Evolutionary conservation across 1,140 invertebrate genomes (phyloP), one percentile per base, ranked within the genome.

Genomic region (Aculops lycopersici): DNA sequence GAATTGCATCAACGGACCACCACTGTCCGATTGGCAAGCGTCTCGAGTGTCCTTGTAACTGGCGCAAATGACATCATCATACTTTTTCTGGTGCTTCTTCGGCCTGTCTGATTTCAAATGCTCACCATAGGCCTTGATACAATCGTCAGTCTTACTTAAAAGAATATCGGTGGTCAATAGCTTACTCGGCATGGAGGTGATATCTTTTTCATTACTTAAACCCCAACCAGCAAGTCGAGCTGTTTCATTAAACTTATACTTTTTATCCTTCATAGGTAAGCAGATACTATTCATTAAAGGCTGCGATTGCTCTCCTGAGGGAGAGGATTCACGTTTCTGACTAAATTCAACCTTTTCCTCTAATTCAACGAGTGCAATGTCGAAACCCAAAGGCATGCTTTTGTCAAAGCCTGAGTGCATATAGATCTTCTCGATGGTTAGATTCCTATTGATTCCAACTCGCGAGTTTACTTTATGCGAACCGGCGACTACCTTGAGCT

Each of bases 21-120:
- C 69, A 43, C 68, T 70, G 48, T 71, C 69, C 4, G 69, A 68
- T 61, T 66, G 48, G 17, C 24, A 31, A n/a, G 24, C n/a, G n/a
- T 31, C 24, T 8, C 24, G 24, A 8, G 8, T n/a, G 24, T n/a
- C 24, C n/a, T n/a, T 31, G n/a, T 31, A 31, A 8, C 8, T 8
- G 8, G 24, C 24, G n/a, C 24, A 31, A 8, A 31, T 8, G n/a
- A 31, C 8, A 31, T 31, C 24, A 8, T 31, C n/a, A n/a, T 8
- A n/a, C n/a, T 31, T 31, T 8, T 8, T 31, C n/a, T 8, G 8
- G 24, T 31, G 8, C n/a, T 31, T 31, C 8, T 8, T 8, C n/a
- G 24, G 24, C 24, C 8, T n/a, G 8, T 8, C 8, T 8, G 8
- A 8, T 31, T 31, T 31, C 8, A 31, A n/a, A 8, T 31, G 24